phyloP scores from a whole-genome alignment of 53 echinoderm and acorn worm genomes.

The Hippasteria phrygiana region DNA sequence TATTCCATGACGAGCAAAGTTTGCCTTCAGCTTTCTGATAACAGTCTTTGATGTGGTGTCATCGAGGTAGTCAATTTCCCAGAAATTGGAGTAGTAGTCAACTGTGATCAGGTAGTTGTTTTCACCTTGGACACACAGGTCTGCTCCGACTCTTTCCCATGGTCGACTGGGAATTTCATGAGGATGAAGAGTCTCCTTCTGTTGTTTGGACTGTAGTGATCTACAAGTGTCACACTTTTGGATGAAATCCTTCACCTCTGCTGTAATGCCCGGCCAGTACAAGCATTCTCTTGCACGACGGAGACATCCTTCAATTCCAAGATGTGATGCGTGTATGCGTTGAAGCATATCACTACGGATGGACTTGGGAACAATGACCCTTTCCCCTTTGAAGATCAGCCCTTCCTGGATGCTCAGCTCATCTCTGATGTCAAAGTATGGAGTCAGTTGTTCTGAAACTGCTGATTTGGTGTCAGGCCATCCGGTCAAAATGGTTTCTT shows the following conservation, averaged over 20 bases:
- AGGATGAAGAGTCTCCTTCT: constrained; percentile 60
- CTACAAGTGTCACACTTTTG: constrained; percentile 66
- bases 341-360: constrained; percentile 51
- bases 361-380: constrained; percentile 48
- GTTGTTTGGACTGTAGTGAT: constrained; percentile 34
- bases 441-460: constrained; percentile 2
- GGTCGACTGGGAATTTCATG: constrained; percentile 60
- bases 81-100: constrained; percentile 66
- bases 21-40: constrained; percentile 66
- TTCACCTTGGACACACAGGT: constrained; percentile 42
- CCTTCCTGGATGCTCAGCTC: constrained; percentile 64
- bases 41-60: constrained; percentile 63
- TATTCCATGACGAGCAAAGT: constrained; percentile 76
- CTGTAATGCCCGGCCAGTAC: constrained; percentile 72
- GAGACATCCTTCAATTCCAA: constrained; percentile 60
- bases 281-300: constrained; percentile 68
- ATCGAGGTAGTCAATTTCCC: constrained; percentile 56
- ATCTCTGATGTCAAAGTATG: too few species aligned
- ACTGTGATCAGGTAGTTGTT: constrained; percentile 66
- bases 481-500: constrained; percentile 38
- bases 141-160: constrained; percentile 61
- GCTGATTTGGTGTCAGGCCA: constrained; percentile 61
- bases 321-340: constrained; percentile 58
- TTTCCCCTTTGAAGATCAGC: constrained; percentile 64
- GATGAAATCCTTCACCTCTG: constrained; percentile 62